Evolutionary conservation across 2,888 invertebrate genomes (phyloP).

Genomic region (Gordius sp.): DNA sequence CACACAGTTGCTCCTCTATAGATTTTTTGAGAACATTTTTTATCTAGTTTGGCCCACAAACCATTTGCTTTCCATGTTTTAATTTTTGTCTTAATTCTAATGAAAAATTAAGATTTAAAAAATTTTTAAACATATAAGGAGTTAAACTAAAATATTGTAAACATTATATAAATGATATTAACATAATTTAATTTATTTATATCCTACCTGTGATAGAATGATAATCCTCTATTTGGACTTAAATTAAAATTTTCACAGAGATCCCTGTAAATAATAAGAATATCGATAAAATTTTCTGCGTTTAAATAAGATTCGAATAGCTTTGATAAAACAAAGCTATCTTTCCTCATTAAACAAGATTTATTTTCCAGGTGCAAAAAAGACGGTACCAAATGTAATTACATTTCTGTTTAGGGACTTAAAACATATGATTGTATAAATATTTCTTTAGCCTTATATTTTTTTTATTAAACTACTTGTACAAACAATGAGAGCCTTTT

Average conservation of each 20-base stretch:
- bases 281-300: not conserved
- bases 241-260: not conserved
- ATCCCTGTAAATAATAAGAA: not conserved
- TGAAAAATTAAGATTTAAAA: not conserved
- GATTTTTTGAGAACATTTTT: constrained; percentile 12
- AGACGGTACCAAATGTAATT: too few relatives aligned
- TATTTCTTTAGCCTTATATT: too few relatives aligned
- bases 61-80: constrained; percentile 6
- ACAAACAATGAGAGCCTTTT: too few relatives aligned
- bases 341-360: constrained; percentile 6
- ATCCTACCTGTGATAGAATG: constrained; percentile 11
- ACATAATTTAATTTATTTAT: too few relatives aligned
- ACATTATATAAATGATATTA: not conserved
- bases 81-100: constrained; percentile 4
- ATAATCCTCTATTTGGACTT: not conserved
- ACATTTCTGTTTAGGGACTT: too few relatives aligned
- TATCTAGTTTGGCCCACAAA: constrained; percentile 8
- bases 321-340: not conserved
- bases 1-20: not conserved
- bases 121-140: not conserved
- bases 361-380: too few relatives aligned
- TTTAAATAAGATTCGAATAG: constrained; percentile 2
- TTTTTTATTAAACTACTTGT: too few relatives aligned
- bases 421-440: too few relatives aligned
- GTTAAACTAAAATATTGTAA: not conserved